Base-by-base conservation (phyloP, 2,888 invertebrate species). In the Heliothis peltigera region DNA sequence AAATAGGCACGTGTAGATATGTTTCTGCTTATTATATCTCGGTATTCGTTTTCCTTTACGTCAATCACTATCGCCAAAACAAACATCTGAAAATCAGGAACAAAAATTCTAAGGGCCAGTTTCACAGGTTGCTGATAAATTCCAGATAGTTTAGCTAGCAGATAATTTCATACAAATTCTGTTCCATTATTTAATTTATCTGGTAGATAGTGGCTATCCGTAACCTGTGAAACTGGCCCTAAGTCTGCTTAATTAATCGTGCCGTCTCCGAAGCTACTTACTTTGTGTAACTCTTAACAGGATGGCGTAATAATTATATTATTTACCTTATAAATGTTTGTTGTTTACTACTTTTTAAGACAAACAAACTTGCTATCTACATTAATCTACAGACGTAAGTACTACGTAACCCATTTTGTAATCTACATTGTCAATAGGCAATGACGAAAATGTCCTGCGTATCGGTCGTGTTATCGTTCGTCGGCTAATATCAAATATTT, bases 401-500 rank as follows among this genome's bases (percentile, higher is more conserved):
- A 22, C 22, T 28, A 15, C 15, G 35, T 35, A 73, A 51, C 35
- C 58, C 54, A 74, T 63, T 56, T 68, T 25, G n/a, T 59, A 62
- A 75, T 70, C 61, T 63, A 53, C 25, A 44, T 66, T 54, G 22
- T 43, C 47, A 61, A 75, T 71, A 67, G 43, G 47, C 44, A 59
- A 39, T 60, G 60, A 39, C 47, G 25, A 39, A 66, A 22, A 74
- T 58, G 75, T 64, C 63, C 60, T 58, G 51, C 65, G 35, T 64
- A 60, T 70, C 55, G 56, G 56, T 57, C 35, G n/a, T 61, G 43
- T 68, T 71, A 77, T 75, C 75, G 63, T 56, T 58, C 28, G 70
- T 57, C 63, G 71, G 65, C 35, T 71, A 68, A 72, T 68, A 77
- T 57, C 62, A 54, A 68, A 75, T 75, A 72, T 75, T 77, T 77